phyloP scores from a whole-genome alignment of 2,888 invertebrate species.

The Drosophila pegasa region DNA sequence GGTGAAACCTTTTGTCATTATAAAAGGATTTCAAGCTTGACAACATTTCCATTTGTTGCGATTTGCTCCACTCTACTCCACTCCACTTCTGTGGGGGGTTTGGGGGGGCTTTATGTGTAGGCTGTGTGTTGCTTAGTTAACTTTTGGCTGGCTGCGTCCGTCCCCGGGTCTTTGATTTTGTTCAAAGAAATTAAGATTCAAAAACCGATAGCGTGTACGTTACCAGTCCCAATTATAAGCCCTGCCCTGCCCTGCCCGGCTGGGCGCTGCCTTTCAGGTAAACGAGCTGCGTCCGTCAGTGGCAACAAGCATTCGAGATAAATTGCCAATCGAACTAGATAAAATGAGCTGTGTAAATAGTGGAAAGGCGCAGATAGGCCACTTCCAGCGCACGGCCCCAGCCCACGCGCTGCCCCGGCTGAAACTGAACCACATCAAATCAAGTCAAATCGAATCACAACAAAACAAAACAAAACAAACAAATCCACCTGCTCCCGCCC shows the following conservation, averaged over 20 bases:
- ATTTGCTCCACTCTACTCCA: conserved; percentile 35
- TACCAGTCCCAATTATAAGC: conserved; percentile 63
- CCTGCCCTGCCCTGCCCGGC: not conserved
- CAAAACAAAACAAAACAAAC: conserved; percentile 35
- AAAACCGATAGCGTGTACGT: conserved; percentile 69
- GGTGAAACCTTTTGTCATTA: conserved; percentile 81
- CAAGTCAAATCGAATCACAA: conserved; percentile 46
- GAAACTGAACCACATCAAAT: conserved; percentile 41
- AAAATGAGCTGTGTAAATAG: conserved; percentile 78
- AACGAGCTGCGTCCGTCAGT: conserved; percentile 21
- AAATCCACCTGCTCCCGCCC: conserved; percentile 12
- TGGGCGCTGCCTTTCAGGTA: conserved; percentile 18
- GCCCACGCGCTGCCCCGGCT: no score
- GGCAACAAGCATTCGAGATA: conserved; percentile 62
- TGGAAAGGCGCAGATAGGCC: conserved; percentile 71
- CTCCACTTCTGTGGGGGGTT: not conserved
- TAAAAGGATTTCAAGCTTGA: conserved; percentile 79
- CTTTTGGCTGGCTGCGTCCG: conserved; percentile 60
- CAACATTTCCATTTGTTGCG: conserved; percentile 78
- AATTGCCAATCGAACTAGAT: conserved; percentile 80
- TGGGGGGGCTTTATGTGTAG: not conserved
- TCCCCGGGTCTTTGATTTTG: conserved; percentile 57
- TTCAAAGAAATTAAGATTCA: conserved; percentile 76
- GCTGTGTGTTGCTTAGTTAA: conserved; percentile 62
- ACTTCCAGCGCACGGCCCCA: conserved; percentile 23